A percentile compares a stretch with the other conserved stretches of the same genome.
Evolutionary conservation across 2,113 vertebrate species (phyloP).

Genomic region (Lycaon pictus): DNA sequence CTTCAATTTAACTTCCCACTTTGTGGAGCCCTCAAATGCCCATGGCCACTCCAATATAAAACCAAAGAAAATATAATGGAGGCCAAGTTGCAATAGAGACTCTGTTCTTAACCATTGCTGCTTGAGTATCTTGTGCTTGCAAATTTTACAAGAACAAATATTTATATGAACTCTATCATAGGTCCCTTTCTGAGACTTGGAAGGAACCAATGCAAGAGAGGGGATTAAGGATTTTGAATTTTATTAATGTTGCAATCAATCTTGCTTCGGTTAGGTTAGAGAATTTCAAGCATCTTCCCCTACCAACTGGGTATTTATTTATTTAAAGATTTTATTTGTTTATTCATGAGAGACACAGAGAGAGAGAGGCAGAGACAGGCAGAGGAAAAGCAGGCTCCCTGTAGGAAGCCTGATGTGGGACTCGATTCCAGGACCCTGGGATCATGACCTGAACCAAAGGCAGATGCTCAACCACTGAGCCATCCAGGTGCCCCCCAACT

Average conservation of each 20-base stretch:
- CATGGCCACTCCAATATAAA: not conserved
- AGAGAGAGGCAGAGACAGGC: too few species aligned
- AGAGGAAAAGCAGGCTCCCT: too few species aligned
- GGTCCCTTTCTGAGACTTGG: not conserved
- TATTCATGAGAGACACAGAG: too few species aligned
- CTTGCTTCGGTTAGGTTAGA: not conserved
- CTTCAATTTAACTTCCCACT: not conserved
- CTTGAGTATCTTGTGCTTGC: not conserved
- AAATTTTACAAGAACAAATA: not conserved
- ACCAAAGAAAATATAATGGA: not conserved
- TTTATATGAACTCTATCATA: not conserved
- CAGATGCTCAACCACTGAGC: too few species aligned
- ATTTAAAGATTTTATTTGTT: too few species aligned
- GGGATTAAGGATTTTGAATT: not conserved
- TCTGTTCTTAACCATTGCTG: not conserved
- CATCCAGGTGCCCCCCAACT: too few species aligned
- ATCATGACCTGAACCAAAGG: too few species aligned
- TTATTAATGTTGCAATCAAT: not conserved
- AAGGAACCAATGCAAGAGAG: not conserved
- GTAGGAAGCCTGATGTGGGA: too few species aligned
- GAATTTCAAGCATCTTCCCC: not conserved
- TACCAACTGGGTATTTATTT: not conserved
- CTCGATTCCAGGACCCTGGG: too few species aligned
- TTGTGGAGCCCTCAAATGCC: not conserved
- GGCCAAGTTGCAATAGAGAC: not conserved